Evolutionary conservation across 2,113 vertebrate genomes (phyloP).

Genomic region (Bucco capensis): DNA sequence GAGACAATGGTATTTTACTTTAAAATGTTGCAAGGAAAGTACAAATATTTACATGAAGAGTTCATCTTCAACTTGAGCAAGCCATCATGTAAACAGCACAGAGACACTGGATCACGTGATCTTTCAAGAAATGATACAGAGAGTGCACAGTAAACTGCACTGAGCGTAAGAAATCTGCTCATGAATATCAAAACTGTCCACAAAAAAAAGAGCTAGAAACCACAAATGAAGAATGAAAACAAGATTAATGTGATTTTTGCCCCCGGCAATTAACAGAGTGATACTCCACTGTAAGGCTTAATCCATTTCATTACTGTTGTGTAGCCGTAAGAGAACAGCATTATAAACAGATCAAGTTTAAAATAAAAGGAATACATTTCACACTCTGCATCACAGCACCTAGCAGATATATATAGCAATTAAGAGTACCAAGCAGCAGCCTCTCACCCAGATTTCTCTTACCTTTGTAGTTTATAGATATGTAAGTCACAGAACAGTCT

Average conservation of each 20-base stretch:
- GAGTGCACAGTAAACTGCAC: background rate
- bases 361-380: background rate
- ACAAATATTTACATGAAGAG: background rate
- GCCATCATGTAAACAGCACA: background rate
- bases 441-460: background rate
- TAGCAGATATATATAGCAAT: background rate
- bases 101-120: background rate
- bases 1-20: background rate
- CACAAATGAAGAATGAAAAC: slow-evolving; percentile 43
- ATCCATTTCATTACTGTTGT: background rate
- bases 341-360: background rate
- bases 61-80: background rate
- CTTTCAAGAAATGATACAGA: background rate
- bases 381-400: background rate
- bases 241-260: slow-evolving; percentile 14
- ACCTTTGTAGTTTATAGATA: background rate
- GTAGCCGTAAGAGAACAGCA: background rate
- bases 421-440: background rate
- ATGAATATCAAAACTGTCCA: background rate
- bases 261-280: slow-evolving; percentile 6
- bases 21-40: background rate
- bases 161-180: background rate
- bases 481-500: background rate
- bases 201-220: slow-evolving; percentile 12
- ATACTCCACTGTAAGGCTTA: background rate